These are phyloP conservation scores for Struthio camelus DNA, from an alignment of 2,113 vertebrate genomes.

Conservation along the genomic window DNA sequence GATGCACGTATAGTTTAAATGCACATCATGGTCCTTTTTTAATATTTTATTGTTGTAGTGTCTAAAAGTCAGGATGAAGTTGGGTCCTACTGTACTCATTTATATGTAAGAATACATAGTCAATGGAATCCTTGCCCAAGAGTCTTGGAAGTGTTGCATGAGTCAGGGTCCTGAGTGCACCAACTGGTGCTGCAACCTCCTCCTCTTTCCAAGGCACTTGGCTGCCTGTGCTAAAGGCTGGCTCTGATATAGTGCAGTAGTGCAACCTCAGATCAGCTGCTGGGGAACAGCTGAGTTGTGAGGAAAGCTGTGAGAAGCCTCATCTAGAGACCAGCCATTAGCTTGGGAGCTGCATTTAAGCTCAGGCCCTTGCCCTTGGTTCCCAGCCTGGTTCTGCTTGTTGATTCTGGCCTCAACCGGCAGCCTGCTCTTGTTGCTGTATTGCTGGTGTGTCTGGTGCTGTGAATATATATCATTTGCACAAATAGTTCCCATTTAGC, in stretches of 20 bases:
- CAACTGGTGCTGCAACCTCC: background rate
- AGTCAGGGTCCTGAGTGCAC: fast-evolving
- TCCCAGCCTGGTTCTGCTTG: background rate
- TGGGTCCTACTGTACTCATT: background rate
- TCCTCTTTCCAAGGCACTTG: background rate
- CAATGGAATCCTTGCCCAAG: background rate
- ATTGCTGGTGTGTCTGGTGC: background rate
- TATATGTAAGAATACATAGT: background rate
- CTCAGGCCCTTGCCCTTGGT: fast-evolving
- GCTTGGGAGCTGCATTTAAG: background rate
- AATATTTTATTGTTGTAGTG: background rate
- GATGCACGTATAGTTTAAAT: background rate
- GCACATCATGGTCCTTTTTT: background rate
- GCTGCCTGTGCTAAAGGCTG: background rate
- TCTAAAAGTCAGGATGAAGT: background rate
- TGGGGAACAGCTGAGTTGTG: background rate
- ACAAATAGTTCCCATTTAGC: background rate
- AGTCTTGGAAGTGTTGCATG: background rate
- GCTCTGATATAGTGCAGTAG: background rate
- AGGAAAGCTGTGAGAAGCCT: background rate
- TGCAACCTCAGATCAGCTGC: background rate
- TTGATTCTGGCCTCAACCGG: background rate
- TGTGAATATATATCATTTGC: background rate
- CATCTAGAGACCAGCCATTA: background rate
- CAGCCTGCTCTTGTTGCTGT: background rate